These are phyloP conservation scores for Mellilla xanthometata DNA, from an alignment of 2,888 invertebrate genomes.

Conservation along the genomic window DNA sequence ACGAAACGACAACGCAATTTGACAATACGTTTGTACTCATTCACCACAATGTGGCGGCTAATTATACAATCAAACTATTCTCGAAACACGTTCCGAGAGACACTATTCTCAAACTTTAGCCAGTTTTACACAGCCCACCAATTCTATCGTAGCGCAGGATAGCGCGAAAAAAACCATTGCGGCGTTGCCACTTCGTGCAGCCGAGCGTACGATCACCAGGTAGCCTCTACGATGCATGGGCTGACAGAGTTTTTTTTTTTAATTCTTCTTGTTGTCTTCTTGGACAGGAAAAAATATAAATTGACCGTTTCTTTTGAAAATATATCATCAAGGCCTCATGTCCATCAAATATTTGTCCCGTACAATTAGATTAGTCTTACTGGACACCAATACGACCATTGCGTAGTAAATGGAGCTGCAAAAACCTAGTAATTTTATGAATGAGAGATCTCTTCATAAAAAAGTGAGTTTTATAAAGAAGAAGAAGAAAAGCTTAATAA, in stretches of 20 bases:
- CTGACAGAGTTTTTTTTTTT: conserved; percentile 42
- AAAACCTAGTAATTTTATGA: conserved; percentile 17
- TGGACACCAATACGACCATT: conserved; percentile 55
- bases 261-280: conserved; percentile 55
- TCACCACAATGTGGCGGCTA: conserved; percentile 48
- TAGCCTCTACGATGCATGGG: conserved; percentile 68
- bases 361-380: conserved; percentile 40
- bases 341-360: conserved; percentile 40
- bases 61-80: conserved; percentile 54
- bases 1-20: conserved; percentile 49
- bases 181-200: conserved; percentile 78
- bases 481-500: neutral
- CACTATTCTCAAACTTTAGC: conserved; percentile 45
- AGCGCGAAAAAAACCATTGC: conserved; percentile 73
- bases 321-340: conserved; percentile 58
- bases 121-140: conserved; percentile 53
- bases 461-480: neutral
- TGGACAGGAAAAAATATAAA: conserved; percentile 50
- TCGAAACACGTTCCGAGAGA: conserved; percentile 54
- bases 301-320: conserved; percentile 30
- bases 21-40: conserved; percentile 44
- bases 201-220: conserved; percentile 72
- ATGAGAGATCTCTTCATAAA: neutral
- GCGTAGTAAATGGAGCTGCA: conserved; percentile 24
- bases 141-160: conserved; percentile 60